These are phyloP conservation scores for Melieria omissa DNA, from an alignment of 2,888 invertebrate species.

Conservation along the genomic window DNA sequence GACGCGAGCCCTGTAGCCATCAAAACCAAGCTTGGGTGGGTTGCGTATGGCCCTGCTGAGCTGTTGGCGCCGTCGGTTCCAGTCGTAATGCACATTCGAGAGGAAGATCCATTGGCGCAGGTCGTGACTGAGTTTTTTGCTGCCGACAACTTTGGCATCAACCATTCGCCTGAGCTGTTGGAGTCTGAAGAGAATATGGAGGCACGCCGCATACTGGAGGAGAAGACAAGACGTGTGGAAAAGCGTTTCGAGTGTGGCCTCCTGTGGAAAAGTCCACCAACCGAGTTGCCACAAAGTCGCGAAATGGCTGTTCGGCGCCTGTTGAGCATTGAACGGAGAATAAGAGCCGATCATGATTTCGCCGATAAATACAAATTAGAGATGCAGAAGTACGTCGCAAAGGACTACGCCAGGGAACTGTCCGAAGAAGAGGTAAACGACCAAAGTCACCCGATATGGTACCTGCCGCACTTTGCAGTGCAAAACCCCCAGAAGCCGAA, in stretches of 20 bases:
- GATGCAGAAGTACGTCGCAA: not conserved
- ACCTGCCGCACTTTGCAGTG: not conserved
- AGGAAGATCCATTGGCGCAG: too few relatives aligned
- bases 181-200: too few relatives aligned
- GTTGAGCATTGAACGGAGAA: not conserved
- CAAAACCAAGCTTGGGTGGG: conserved; percentile 19
- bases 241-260: conserved; percentile 4
- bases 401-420: not conserved
- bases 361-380: not conserved
- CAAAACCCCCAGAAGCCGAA: conserved; percentile 47
- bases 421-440: not conserved
- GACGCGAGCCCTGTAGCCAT: not conserved
- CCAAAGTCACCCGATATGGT: not conserved
- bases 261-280: not conserved
- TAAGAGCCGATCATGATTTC: not conserved
- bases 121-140: too few relatives aligned
- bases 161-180: too few relatives aligned
- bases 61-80: too few relatives aligned
- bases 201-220: not conserved
- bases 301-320: conserved; percentile 13
- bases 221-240: not conserved
- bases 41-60: not conserved
- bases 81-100: too few relatives aligned
- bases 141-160: too few relatives aligned
- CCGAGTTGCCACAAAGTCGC: conserved; percentile 6